These are phyloP conservation scores for Platycercus adscitus DNA, from an alignment of 2,113 vertebrate species.

Conservation along the genomic window DNA sequence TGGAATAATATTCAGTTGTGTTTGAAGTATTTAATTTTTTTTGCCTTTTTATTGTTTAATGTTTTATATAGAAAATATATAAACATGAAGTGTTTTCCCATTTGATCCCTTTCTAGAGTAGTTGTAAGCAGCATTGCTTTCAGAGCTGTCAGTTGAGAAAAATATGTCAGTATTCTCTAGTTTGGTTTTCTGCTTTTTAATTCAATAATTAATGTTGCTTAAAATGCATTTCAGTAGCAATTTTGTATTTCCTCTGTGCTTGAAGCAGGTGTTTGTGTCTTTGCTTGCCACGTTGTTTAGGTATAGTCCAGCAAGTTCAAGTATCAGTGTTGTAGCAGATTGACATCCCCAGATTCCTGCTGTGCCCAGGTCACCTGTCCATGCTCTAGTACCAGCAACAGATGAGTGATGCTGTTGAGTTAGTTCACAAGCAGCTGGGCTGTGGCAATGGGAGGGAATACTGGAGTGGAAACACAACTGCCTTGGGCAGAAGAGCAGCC, in stretches of 20 bases:
- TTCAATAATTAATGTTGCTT: background rate
- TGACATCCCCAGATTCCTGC: background rate
- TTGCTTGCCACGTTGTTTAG: background rate
- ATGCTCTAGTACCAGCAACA: background rate
- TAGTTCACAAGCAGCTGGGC: background rate
- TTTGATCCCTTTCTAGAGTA: background rate
- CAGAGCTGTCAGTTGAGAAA: background rate
- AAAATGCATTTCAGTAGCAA: background rate
- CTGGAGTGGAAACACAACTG: background rate
- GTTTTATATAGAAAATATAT: background rate
- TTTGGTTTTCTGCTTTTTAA: background rate
- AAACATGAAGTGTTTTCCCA: background rate
- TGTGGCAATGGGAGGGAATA: background rate
- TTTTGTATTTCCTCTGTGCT: background rate
- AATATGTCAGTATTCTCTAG: background rate
- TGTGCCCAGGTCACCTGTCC: background rate
- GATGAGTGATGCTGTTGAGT: background rate
- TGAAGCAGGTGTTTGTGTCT: background rate
- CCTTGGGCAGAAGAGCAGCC: background rate
- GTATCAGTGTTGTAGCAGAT: fast-evolving
- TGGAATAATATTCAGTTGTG: background rate
- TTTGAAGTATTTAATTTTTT: background rate
- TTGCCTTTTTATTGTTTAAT: background rate
- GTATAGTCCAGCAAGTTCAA: background rate
- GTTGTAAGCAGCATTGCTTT: background rate